Base-by-base conservation (phyloP, 2,888 invertebrate species). In the Leucozona laternaria region DNA sequence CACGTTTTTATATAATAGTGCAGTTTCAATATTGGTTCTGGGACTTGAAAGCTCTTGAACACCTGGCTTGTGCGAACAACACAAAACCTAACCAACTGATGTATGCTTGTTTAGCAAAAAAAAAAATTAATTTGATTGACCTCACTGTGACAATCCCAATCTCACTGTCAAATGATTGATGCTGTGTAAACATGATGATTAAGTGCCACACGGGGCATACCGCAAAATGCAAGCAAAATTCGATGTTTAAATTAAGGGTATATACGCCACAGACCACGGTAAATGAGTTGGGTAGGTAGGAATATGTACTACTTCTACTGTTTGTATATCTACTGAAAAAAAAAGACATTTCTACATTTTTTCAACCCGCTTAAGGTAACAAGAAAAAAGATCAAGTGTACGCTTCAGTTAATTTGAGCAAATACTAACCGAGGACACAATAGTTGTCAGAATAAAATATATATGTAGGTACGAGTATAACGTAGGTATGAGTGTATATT, bases 321-420 rank as follows among this genome's bases (percentile, higher is more conserved):
- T 86, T 82, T 86, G 73, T 70, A 71, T 57, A 66, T n/a, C n/a
- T 31, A 8, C 55, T 45, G 53, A 62, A 73, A 28, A 71, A 71
- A 55, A 53, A 50, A 53, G 48, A 66, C 48, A 48, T 48, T 73
- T 31, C 37, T 68, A 13, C 15, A 48, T 40, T 60, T 62, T 70
- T 20, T 43, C 45, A 57, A 37, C 8, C 25, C 31, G 58, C 40
- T 68, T 25, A 64, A 31, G 43, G 64, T 43, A 70, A 53, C 75
- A 68, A 76, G 71, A 66, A 83, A 79, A 78, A 83, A 83, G 87
- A 87, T 76, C 83, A 87, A 87, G 76, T 83, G 76, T 71, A 83
- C 83, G 87, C 87, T 87, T 87, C 79, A 87, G 79, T 87, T 87
- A 79, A 87, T 79, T 83, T 87, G 71, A 79, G 87, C 79, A 87